Percentiles rank a stretch among this genome's conserved stretches.
These are phyloP conservation scores for Penaeus japonicus DNA, from an alignment of 1,140 invertebrate genomes.

Conservation along the genomic window DNA sequence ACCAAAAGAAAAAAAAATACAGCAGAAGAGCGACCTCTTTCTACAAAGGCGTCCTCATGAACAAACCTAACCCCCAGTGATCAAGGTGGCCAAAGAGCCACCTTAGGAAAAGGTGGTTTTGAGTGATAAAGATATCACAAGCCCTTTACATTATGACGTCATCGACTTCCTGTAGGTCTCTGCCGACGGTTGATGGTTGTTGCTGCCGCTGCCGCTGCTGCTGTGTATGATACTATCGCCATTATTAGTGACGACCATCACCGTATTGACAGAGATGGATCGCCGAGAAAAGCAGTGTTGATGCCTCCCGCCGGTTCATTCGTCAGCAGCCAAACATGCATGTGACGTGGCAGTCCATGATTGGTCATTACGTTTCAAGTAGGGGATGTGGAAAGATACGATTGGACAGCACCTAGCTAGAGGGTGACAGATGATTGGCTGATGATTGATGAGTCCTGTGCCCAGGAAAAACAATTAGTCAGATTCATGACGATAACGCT, in stretches of 20 bases:
- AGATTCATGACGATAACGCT: conserved; percentile 45
- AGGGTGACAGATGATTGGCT: conserved; percentile 46
- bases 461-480: conserved; percentile 51
- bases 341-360: conserved; percentile 34
- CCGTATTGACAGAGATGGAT: conserved; percentile 42
- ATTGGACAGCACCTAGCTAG: conserved; percentile 18
- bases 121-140: conserved; percentile 32
- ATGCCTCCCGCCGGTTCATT: conserved; percentile 36
- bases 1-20: too few species aligned
- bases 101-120: too few species aligned
- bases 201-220: not conserved
- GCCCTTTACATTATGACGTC: conserved; percentile 2
- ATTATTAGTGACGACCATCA: conserved; percentile 50
- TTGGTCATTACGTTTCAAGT: conserved; percentile 27
- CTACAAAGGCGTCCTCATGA: too few species aligned
- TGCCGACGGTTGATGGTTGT: not conserved
- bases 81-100: too few species aligned
- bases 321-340: conserved; percentile 32
- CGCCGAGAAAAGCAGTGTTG: conserved; percentile 32
- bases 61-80: too few species aligned
- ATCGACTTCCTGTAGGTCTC: not conserved
- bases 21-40: too few species aligned
- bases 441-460: conserved; percentile 45
- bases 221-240: conserved; percentile 41
- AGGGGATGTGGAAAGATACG: conserved; percentile 23